These are phyloP conservation scores for Xenus cinereus DNA, from an alignment of 2,113 vertebrate species.

Conservation along the genomic window DNA sequence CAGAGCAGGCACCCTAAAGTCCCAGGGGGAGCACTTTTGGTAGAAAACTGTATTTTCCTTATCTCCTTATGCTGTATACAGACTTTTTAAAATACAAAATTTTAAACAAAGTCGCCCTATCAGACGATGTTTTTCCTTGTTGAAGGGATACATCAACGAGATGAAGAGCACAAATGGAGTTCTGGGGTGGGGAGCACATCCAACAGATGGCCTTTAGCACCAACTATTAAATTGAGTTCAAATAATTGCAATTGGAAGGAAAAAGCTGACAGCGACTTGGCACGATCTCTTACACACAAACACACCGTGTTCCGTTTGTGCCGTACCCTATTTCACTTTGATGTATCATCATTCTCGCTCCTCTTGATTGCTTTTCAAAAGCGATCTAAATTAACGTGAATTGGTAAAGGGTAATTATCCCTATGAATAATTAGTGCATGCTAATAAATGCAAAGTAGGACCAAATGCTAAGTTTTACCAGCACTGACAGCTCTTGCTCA, in stretches of 20 bases:
- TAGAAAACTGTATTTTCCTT: not conserved
- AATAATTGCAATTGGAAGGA: not conserved
- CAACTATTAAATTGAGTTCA: not conserved
- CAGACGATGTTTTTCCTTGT: not conserved
- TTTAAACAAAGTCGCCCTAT: not conserved
- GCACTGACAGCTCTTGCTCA: not conserved
- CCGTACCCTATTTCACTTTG: constrained; percentile 45
- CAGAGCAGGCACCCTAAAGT: not conserved
- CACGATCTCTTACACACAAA: not conserved
- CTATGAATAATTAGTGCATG: constrained; percentile 72
- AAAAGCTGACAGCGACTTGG: not conserved
- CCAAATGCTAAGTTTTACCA: constrained; percentile 4
- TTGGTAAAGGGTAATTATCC: constrained; percentile 70
- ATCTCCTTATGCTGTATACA: not conserved
- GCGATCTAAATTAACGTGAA: constrained; percentile 67
- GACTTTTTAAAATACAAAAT: not conserved
- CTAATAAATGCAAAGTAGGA: constrained; percentile 72
- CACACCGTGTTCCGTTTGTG: not conserved
- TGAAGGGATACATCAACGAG: not conserved
- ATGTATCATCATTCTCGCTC: constrained; percentile 60
- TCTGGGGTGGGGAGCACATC: not conserved
- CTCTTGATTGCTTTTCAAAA: constrained; percentile 76
- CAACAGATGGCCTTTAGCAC: not conserved
- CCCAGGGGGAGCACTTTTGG: not conserved
- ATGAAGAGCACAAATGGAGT: not conserved